Conservation (phyloP, 2,113 vertebrate species). For the Halichoerus grypus region DNA sequence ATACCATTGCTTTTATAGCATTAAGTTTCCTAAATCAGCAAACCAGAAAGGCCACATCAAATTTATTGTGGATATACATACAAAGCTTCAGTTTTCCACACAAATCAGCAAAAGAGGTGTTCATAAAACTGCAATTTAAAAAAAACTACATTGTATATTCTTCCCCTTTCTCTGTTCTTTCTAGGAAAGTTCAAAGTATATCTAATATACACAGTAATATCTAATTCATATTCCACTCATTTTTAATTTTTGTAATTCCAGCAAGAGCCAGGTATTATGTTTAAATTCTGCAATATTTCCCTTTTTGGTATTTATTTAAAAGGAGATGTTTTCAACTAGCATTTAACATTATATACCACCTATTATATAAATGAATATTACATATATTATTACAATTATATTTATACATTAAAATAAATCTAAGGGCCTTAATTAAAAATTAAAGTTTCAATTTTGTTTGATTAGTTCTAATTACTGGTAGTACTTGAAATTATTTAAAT, state of each 20-base stretch:
- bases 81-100: not conserved
- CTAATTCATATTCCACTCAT: not conserved
- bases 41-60: not conserved
- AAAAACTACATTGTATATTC: not conserved
- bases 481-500: not conserved
- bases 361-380: not conserved
- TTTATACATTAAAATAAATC: slow-evolving; percentile 4
- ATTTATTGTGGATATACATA: not conserved
- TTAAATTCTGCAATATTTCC: not conserved
- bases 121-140: not conserved
- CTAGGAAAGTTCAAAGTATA: not conserved
- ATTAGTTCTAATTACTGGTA: not conserved
- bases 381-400: not conserved
- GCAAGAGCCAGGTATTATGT: not conserved
- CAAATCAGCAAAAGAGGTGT: not conserved
- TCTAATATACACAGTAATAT: not conserved
- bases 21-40: not conserved
- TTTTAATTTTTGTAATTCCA: slow-evolving; percentile 29
- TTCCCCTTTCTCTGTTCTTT: not conserved
- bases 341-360: not conserved
- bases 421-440: not conserved
- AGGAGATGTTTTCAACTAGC: not conserved
- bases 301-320: slow-evolving; percentile 35
- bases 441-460: not conserved
- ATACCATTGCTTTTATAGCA: not conserved